Evolutionary conservation across 2,888 invertebrate species (phyloP).

Genomic region (Lasioglossum zephyrum): DNA sequence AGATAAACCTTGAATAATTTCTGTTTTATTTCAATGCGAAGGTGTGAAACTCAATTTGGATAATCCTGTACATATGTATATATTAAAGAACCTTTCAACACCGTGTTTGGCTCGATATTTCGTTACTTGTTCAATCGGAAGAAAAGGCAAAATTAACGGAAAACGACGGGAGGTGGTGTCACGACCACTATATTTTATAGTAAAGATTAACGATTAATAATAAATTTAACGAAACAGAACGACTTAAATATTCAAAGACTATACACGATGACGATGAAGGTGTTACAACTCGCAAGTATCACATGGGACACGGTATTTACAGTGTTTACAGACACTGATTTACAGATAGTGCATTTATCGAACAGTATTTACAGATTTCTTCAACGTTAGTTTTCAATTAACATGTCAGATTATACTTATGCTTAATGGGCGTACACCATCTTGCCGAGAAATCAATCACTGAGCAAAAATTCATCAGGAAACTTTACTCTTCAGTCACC

Average conservation of each 20-base stretch:
- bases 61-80: not conserved
- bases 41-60: not conserved
- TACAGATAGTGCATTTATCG: not conserved
- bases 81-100: not conserved
- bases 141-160: conserved; percentile 10
- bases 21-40: not conserved
- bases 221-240: conserved; percentile 29
- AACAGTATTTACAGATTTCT: conserved; percentile 36
- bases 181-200: not conserved
- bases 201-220: conserved; percentile 14
- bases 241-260: conserved; percentile 26
- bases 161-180: not conserved
- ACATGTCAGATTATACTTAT: conserved; percentile 57
- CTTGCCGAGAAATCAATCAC: not conserved
- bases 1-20: not conserved
- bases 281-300: conserved; percentile 8
- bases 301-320: conserved; percentile 44
- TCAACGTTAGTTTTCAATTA: conserved; percentile 63
- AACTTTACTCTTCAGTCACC: not conserved
- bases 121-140: conserved; percentile 13
- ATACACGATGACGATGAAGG: not conserved
- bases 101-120: not conserved
- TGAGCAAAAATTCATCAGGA: not conserved
- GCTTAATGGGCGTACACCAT: conserved; percentile 11
- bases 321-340: conserved; percentile 15